A percentile compares a stretch with the other conserved stretches of the same genome.
These are phyloP conservation scores for Meleagris gallopavo DNA, from an alignment of 2,113 vertebrate species.

Conservation along the genomic window DNA sequence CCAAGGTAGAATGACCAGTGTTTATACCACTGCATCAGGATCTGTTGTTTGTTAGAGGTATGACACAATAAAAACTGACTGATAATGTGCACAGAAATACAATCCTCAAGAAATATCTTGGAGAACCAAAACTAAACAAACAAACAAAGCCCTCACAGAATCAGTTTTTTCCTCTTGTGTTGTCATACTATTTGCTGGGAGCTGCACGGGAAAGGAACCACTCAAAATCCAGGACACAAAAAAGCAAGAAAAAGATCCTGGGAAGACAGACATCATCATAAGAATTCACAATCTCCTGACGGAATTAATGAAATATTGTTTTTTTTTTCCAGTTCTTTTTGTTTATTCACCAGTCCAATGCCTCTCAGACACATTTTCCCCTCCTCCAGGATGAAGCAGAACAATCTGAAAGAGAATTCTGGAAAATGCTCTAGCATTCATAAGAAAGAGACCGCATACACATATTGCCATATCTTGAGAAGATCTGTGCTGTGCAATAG, in stretches of 20 bases:
- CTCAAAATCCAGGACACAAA: not conserved
- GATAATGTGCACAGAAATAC: not conserved
- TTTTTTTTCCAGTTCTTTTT: not conserved
- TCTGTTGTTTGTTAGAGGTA: not conserved
- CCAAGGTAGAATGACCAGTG: not conserved
- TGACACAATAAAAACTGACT: not conserved
- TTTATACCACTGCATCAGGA: not conserved
- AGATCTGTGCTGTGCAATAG: not conserved
- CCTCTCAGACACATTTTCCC: not conserved
- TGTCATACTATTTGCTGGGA: not conserved
- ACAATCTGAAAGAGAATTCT: not conserved
- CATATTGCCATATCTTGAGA: not conserved
- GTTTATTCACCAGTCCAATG: not conserved
- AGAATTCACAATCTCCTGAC: not conserved
- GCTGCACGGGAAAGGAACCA: not conserved
- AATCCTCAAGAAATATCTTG: not conserved
- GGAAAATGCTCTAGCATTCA: not conserved
- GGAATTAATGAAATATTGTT: not conserved
- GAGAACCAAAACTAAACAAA: not conserved
- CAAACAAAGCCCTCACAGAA: not conserved
- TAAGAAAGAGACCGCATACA: not conserved
- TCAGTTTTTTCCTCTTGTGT: not conserved
- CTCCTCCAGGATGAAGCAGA: not conserved
- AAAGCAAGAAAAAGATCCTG: not conserved
- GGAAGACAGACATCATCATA: not conserved